Base-by-base conservation (phyloP, 2,888 invertebrate genomes). In the Hemistola chrysoprasaria region DNA sequence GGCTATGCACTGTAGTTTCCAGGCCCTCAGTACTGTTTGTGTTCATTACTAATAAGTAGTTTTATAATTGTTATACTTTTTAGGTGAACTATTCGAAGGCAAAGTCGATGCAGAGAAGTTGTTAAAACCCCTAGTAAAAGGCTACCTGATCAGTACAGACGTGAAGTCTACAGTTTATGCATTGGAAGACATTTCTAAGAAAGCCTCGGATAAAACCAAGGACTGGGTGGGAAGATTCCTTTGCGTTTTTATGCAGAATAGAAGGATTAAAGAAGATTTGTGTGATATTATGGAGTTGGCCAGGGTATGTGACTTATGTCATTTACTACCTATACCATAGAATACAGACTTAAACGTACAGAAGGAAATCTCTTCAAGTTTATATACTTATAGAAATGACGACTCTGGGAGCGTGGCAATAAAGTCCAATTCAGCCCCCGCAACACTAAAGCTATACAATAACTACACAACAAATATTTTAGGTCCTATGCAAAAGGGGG, bases 221-320 rank as follows among this genome's bases (percentile, higher is more conserved):
- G 92, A 92, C 58, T 90, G 92, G 77, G 71, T 90, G 0, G 92
- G 92, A 0, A 71, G 90, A 34, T 90, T 92, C 48, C 59, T 93
- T 1, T 74, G 90, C 33, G 70, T 77, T 3, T 78, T 91, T 45
- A 75, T 91, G 45, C 71, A 74, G 1, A 71, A 83, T 27, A 88
- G 80, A 41, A 86, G 80, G 33, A 57, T 78, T 0, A 78, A 75
- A 4, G 69, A 72, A 5, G 90, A 90, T 57, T 44, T 84, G 1
- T 45, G 59, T 0, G 71, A 89, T 22, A 56, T 91, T 16, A 40
- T 76, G 1, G 74, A 73, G 22, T 59, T 92, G 29, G 43, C 91
- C 2, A 76, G 82, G 62, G 91, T 90, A 50, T 57, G 56, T 52
- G n/a, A n/a, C n/a, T n/a, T n/a, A n/a, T n/a, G n/a, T n/a, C n/a